Evolutionary conservation across 2,888 invertebrate genomes (phyloP).

Genomic region (Druceiella hillmani): DNA sequence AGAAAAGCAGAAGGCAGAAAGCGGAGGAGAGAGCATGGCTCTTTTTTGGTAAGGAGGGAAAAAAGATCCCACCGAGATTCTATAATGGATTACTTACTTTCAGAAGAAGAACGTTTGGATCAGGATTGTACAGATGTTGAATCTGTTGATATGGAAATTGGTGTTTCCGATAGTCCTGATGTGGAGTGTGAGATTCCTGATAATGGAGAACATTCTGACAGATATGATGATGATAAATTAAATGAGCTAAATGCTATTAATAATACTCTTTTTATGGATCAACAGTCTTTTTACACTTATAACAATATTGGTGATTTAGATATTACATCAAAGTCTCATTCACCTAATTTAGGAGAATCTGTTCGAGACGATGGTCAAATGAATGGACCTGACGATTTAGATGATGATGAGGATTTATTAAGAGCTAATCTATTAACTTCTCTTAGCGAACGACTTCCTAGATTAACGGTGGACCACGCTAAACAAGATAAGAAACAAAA

Average conservation of each 20-base stretch:
- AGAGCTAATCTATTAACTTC: conserved; percentile 55
- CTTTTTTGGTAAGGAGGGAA: too few relatives aligned
- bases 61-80: too few relatives aligned
- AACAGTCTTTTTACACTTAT: not conserved
- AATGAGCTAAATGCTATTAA: not conserved
- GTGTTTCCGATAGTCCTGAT: conserved; percentile 39
- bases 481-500: conserved; percentile 7
- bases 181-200: conserved; percentile 23
- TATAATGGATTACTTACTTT: too few relatives aligned
- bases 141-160: conserved; percentile 50
- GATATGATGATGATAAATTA: too few relatives aligned
- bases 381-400: conserved; percentile 47
- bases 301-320: not conserved
- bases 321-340: too few relatives aligned
- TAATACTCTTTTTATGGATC: not conserved
- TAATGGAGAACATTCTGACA: too few relatives aligned
- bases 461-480: conserved; percentile 17
- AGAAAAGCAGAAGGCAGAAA: too few relatives aligned
- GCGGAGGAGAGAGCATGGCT: too few relatives aligned
- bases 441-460: conserved; percentile 32
- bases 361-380: too few relatives aligned
- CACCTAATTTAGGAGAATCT: too few relatives aligned
- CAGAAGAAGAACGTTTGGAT: too few relatives aligned
- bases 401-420: conserved; percentile 57
- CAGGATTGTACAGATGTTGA: conserved; percentile 47